Percentiles rank a stretch among this genome's conserved stretches.
phyloP scores from a whole-genome alignment of 1,140 invertebrate species.

The Sitodiplosis mosellana region DNA sequence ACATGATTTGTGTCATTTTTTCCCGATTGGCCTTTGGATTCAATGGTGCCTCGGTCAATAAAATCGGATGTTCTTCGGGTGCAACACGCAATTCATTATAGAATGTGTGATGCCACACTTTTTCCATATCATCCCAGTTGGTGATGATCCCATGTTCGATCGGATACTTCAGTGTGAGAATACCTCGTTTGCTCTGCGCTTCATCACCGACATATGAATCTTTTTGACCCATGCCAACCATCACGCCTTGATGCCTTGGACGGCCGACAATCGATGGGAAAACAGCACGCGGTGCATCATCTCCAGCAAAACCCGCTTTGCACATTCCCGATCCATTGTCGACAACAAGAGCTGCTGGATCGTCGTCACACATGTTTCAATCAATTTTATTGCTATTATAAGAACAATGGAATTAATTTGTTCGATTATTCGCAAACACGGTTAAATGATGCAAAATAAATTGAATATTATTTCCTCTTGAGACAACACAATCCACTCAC shows the following conservation, averaged over 20 bases:
- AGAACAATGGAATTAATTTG: constrained; percentile 37
- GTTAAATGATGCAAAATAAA: too few relatives aligned
- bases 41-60: constrained; percentile 68
- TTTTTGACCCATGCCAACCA: constrained; percentile 94
- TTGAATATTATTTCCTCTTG: too few relatives aligned
- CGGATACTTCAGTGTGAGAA: constrained; percentile 54
- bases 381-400: constrained; percentile 39
- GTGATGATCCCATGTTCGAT: constrained; percentile 72
- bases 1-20: constrained; percentile 78
- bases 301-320: constrained; percentile 80
- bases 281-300: constrained; percentile 72
- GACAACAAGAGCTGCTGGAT: constrained; percentile 74
- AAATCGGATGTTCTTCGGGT: constrained; percentile 73
- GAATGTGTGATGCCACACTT: constrained; percentile 69
- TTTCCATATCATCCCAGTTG: constrained; percentile 72
- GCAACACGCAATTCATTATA: constrained; percentile 79
- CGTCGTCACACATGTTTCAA: constrained; percentile 82
- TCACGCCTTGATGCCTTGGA: constrained; percentile 76
- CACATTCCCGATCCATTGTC: constrained; percentile 82
- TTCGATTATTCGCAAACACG: too few relatives aligned
- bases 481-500: too few relatives aligned
- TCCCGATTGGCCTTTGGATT: constrained; percentile 65
- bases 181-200: constrained; percentile 62
- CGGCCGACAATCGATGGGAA: constrained; percentile 77
- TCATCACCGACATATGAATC: constrained; percentile 80